Conservation (phyloP, 2,113 vertebrate genomes). For the Cromileptes altivelis region DNA sequence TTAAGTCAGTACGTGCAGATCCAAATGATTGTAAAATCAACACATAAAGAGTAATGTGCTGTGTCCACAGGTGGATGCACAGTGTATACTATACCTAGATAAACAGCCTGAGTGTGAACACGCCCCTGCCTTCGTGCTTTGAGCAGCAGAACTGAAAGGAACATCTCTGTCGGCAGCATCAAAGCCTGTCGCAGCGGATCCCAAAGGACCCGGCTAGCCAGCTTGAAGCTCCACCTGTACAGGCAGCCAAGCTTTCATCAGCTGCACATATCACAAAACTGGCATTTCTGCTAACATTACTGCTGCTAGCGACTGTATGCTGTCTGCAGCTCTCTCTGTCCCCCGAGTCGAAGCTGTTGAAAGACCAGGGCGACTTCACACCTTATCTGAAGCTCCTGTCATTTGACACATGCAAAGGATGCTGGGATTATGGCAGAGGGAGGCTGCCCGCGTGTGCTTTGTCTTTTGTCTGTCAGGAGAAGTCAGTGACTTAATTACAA, state of each 20-base stretch:
- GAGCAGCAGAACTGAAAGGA: constrained; percentile 43
- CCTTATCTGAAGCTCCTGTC: constrained; percentile 43
- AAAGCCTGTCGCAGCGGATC: constrained; percentile 67
- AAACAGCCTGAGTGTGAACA: constrained; percentile 28
- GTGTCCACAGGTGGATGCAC: constrained; percentile 27
- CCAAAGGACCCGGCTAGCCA: constrained; percentile 51
- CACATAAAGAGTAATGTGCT: background rate
- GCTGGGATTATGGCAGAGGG: constrained; percentile 27
- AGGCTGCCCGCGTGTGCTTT: constrained; percentile 12
- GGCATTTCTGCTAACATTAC: constrained; percentile 53
- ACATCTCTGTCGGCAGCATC: constrained; percentile 67
- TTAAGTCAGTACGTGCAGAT: background rate
- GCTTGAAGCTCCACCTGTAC: constrained; percentile 69
- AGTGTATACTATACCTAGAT: background rate
- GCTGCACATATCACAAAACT: constrained; percentile 55
- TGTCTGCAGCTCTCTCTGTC: constrained; percentile 7
- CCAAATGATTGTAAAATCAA: background rate
- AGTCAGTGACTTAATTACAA: constrained; percentile 56
- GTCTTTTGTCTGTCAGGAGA: constrained; percentile 55
- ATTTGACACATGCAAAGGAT: constrained; percentile 51
- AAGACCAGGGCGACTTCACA: constrained; percentile 54
- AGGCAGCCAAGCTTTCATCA: constrained; percentile 61
- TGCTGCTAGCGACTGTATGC: constrained; percentile 9
- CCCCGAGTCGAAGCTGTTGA: constrained; percentile 35
- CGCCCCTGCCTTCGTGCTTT: constrained; percentile 1